Base-by-base conservation (phyloP, 2,888 invertebrate species). In the Drosophila formosana region DNA sequence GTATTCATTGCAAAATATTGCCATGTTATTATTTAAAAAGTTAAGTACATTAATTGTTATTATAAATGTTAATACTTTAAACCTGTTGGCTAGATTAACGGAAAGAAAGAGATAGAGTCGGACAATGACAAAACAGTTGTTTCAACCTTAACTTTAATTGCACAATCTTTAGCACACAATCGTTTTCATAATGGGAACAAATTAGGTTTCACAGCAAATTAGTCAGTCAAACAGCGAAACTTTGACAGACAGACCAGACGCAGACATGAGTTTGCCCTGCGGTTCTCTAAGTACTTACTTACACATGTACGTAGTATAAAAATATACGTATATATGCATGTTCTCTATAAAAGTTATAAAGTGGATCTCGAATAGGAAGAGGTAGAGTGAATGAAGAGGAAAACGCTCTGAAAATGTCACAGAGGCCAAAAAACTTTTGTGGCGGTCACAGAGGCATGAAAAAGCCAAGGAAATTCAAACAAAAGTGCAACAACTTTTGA, bases 151-250 rank as follows among this genome's bases (percentile, higher is more conserved):
- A 56, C 52, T 57, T 18, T 41, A 67, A 60, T 55, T 55, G 46
- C 9, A 8, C 13, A 30, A 56, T 52, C 30, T 46, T n/a, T 50
- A 47, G 34, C 55, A 41, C 23, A 18, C 51, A 43, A 66, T 56
- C 50, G 57, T 66, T 79, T 72, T 58, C 63, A 79, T 70, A 72
- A 77, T 89, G 85, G 79, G n/a, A 37, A 75, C 58, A 75, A 89
- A 89, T 80, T 75, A 78, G 86, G 80, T 85, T 85, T 88, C 56
- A 74, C 85, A 88, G 80, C 74, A 89, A 89, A 85, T 89, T 89
- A 85, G 86, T 85, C 73, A 79, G 78, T 68, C 86, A 88, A 82
- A 75, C 78, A 78, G 66, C 71, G 63, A 78, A 89, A 85, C 73
- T 89, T 85, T 78, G 69, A 82, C 75, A 80, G 88, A 75, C 79